phyloP scores from a whole-genome alignment of 2,113 vertebrate genomes.

The Promerops cafer region DNA sequence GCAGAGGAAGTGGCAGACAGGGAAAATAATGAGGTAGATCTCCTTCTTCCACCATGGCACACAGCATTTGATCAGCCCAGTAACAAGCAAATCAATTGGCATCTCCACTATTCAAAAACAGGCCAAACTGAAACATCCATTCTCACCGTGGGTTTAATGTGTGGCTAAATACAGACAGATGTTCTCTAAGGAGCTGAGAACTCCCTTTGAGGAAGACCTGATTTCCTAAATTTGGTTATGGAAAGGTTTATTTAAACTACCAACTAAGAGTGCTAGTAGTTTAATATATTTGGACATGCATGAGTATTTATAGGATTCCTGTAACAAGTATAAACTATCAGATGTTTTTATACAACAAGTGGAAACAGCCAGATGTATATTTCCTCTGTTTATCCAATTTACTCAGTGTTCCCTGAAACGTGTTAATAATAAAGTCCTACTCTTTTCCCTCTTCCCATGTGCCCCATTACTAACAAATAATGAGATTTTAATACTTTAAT shows the following conservation, averaged over 20 bases:
- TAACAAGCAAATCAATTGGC: not conserved
- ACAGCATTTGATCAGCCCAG: not conserved
- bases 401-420: not conserved
- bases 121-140: not conserved
- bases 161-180: not conserved
- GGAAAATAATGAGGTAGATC: not conserved
- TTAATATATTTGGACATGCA: not conserved
- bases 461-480: conserved; percentile 18
- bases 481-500: conserved; percentile 46
- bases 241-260: not conserved
- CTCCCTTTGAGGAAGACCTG: not conserved
- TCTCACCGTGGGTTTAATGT: not conserved
- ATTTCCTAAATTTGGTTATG: not conserved
- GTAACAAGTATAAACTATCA: not conserved
- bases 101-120: not conserved
- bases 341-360: conserved; percentile 1
- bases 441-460: not conserved
- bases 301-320: not conserved
- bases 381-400: conserved; percentile 26
- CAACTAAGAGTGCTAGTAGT: not conserved
- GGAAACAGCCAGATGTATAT: not conserved
- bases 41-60: not conserved
- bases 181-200: not conserved
- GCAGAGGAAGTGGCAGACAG: not conserved
- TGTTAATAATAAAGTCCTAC: not conserved